Conservation (phyloP, 23 tunicate genomes). For the Phallusia fumigata region DNA sequence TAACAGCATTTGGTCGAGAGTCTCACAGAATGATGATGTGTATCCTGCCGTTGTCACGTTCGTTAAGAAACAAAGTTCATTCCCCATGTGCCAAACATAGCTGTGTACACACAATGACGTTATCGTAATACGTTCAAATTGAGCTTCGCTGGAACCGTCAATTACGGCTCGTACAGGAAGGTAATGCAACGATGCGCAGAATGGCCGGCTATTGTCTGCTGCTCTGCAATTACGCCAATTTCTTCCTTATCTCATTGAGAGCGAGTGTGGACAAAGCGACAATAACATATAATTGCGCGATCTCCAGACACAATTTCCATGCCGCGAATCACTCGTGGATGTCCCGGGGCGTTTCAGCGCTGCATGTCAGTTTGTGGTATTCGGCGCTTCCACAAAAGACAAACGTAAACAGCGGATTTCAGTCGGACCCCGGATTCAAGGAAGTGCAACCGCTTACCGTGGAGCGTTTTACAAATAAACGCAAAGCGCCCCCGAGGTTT, state of each 20-base stretch:
- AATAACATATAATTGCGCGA: not conserved
- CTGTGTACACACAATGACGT: conserved; percentile 2
- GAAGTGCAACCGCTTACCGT: too few relatives aligned
- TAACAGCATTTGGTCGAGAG: too few relatives aligned
- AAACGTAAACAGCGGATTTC: not conserved
- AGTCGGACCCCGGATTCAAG: too few relatives aligned
- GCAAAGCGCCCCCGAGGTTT: too few relatives aligned
- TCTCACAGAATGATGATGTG: too few relatives aligned
- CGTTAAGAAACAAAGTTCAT: not conserved
- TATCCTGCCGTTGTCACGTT: too few relatives aligned
- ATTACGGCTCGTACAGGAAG: not conserved
- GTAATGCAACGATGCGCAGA: conserved; percentile 4
- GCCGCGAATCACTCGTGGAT: not conserved
- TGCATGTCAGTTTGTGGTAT: not conserved
- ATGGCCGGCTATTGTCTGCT: not conserved
- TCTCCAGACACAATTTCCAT: conserved; percentile 15
- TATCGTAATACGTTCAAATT: not conserved
- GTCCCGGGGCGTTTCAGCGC: not conserved
- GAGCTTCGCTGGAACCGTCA: not conserved
- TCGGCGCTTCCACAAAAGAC: not conserved
- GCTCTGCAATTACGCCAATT: conserved; percentile 1
- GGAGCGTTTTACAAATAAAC: too few relatives aligned
- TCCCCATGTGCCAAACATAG: not conserved
- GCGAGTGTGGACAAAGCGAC: conserved; percentile 13
- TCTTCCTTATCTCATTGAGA: conserved; percentile 5